Conservation (phyloP, 2,113 vertebrate species). For the Datnioides undecimradiatus region DNA sequence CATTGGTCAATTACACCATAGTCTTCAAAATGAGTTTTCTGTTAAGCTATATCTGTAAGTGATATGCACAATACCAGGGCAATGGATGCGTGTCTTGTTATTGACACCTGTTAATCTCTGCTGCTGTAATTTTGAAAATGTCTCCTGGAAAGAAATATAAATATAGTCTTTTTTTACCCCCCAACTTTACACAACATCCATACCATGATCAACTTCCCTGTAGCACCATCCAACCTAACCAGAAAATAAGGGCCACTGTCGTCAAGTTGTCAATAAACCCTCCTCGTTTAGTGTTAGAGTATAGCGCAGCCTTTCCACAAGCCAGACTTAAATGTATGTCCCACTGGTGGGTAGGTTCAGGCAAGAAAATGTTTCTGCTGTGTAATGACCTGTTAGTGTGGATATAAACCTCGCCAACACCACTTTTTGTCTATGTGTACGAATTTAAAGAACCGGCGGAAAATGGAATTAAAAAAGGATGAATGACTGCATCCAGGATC, state of each 20-base stretch:
- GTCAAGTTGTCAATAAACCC: not conserved
- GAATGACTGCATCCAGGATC: slow-evolving; percentile 21
- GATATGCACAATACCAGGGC: not conserved
- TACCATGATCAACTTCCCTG: not conserved
- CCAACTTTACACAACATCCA: too few relatives aligned
- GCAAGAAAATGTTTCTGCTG: not conserved
- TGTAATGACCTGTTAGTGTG: not conserved
- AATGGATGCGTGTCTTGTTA: not conserved
- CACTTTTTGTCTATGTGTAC: not conserved
- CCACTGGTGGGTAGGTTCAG: not conserved
- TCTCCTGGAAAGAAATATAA: not conserved
- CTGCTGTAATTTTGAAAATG: not conserved
- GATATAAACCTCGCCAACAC: too few relatives aligned
- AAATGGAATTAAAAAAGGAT: slow-evolving; percentile 17
- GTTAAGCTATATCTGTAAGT: too few relatives aligned
- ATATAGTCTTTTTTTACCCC: too few relatives aligned
- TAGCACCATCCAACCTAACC: not conserved
- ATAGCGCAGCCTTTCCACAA: not conserved
- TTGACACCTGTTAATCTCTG: not conserved
- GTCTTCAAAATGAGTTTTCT: too few relatives aligned
- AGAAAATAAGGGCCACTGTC: not conserved
- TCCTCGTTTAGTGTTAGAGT: not conserved
- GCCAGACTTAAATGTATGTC: not conserved
- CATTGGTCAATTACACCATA: not conserved
- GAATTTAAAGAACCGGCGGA: not conserved